Evolutionary conservation across 2,113 vertebrate species (phyloP), one percentile per base, ranked within the genome.

Genomic region (Platysternon megacephalum): DNA sequence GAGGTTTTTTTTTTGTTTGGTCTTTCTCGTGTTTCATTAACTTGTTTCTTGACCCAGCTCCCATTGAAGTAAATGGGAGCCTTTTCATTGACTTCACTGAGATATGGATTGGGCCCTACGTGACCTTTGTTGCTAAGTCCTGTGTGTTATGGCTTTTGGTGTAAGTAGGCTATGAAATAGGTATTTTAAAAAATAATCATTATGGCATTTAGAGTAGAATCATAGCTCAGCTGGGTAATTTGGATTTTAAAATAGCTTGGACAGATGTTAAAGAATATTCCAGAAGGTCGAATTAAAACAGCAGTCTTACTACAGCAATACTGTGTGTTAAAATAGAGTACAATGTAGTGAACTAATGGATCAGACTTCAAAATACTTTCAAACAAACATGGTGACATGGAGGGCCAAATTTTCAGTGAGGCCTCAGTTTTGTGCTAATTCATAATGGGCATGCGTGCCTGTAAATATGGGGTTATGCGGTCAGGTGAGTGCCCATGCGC

Each of bases 231-330:
- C 55, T 58, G 12, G 55, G 48, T 87, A 58, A 61, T 88, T 85
- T 85, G 74, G 39, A 74, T 83, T 55, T 82, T 80, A 56, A 85
- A 90, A 90, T 61, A 88, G 5, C 35, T 76, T 93, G 79, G 39
- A 90, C 29, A 85, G 85, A 86, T 92, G 68, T 72, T 81, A 61
- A 86, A 91, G 82, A 68, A 88, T 85, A 92, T 91, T 80, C 76
- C 21, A 35, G 35, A 39, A 88, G 82, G 29, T 93, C 58, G 83
- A 29, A 52, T 83, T 93, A 80, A 88, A 84, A 14, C 72, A 76
- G 78, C 82, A 84, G 24, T 80, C 82, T 74, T 55, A 68, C 35
- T 76, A 24, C 14, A 90, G 24, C 35, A 92, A 39, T 9, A 11
- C 6, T 85, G 1, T 49, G 42, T 17, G 5, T 55, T 80, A 90